phyloP scores from a whole-genome alignment of 2,797 vertebrate species.

The Kryptopterus vitreolus region DNA sequence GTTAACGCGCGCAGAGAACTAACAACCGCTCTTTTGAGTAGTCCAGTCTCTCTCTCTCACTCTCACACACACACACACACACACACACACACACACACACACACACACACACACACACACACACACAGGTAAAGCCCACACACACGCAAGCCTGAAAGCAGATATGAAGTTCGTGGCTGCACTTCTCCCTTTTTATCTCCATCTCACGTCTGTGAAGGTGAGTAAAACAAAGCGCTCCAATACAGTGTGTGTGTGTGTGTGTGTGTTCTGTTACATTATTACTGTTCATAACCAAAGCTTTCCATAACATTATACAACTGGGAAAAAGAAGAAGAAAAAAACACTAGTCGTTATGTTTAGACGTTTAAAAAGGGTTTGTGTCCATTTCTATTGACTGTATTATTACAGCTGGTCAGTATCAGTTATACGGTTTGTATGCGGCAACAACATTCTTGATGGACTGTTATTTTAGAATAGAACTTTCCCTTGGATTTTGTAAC shows the following conservation, averaged over 20 bases:
- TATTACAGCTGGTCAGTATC: neutral
- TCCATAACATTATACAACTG: neutral
- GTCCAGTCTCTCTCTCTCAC: no score
- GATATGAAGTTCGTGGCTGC: slow-evolving; percentile 11
- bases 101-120: neutral
- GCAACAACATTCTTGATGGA: neutral
- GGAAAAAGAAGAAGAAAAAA: neutral
- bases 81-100: neutral
- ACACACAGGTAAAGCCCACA: neutral
- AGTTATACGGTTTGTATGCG: neutral
- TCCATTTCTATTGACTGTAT: neutral
- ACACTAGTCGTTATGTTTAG: no score
- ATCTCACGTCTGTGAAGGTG: slow-evolving; percentile 18
- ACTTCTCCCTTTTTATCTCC: neutral
- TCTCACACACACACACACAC: no score
- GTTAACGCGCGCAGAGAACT: neutral
- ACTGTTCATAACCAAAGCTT: no score
- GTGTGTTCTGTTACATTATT: neutral
- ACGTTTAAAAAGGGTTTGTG: neutral
- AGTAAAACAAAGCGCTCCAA: neutral
- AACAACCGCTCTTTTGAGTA: neutral
- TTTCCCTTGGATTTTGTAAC: neutral
- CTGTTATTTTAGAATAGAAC: no score
- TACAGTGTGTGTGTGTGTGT: no score
- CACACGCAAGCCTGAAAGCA: neutral